Conservation (phyloP, 2,797 vertebrate genomes). For the Bothrops alternatus region DNA sequence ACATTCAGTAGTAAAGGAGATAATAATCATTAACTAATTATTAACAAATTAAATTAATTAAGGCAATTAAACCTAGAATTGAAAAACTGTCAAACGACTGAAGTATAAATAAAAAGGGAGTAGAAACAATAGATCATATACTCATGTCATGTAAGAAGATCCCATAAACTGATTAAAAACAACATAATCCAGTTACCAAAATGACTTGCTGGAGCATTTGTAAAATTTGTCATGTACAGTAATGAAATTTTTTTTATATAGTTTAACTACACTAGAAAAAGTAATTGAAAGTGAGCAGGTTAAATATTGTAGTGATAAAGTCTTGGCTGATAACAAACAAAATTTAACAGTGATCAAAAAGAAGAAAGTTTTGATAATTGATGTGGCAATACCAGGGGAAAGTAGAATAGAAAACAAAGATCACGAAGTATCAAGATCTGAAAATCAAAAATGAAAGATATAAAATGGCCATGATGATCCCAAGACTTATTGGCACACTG, state of each 20-base stretch:
- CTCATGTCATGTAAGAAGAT: not conserved
- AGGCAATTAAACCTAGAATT: not conserved
- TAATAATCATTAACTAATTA: not conserved
- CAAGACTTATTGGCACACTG: not conserved
- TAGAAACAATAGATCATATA: not conserved
- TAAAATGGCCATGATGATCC: not conserved
- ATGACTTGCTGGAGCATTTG: not conserved
- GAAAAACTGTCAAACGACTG: not conserved
- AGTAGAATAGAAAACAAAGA: not conserved
- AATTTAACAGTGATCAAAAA: not conserved
- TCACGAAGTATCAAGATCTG: not conserved
- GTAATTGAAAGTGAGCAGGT: not conserved
- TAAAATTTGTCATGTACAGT: not conserved
- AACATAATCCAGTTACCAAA: not conserved
- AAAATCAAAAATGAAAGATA: not conserved
- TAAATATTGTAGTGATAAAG: not conserved
- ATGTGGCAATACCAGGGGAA: not conserved
- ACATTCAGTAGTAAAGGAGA: not conserved
- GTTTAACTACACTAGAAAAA: not conserved
- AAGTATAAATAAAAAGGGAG: not conserved
- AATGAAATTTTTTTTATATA: not conserved
- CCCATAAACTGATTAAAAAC: not conserved
- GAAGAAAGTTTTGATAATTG: not conserved
- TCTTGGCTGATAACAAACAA: not conserved
- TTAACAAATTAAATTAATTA: not conserved